Base-by-base conservation (phyloP, 2,888 invertebrate genomes). In the Stenoptilia bipunctidactyla region DNA sequence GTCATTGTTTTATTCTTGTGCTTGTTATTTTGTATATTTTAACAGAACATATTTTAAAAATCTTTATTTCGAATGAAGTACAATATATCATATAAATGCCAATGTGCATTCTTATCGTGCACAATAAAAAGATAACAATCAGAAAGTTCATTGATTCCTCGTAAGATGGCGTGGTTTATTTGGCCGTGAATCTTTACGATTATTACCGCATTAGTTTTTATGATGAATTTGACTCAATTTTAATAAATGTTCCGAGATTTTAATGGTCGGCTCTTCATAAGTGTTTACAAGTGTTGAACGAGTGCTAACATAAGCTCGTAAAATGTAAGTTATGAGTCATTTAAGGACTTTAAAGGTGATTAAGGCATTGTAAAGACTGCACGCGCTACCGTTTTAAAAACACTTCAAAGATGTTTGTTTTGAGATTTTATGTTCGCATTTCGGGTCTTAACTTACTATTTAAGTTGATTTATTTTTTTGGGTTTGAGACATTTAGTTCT, bases 81-180 rank as follows among this genome's bases (percentile, higher is more conserved):
- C n/a, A n/a, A n/a, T n/a, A n/a, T n/a, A n/a, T n/a, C n/a, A n/a
- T n/a, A n/a, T n/a, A n/a, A n/a, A n/a, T n/a, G n/a, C n/a, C n/a
- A n/a, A n/a, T n/a, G n/a, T n/a, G n/a, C n/a, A n/a, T n/a, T n/a
- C n/a, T n/a, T n/a, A n/a, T n/a, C n/a, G n/a, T n/a, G n/a, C n/a
- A n/a, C n/a, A n/a, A n/a, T n/a, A n/a, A n/a, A n/a, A n/a, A 2
- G 13, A 30, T 12, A 30, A 6, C 3, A 30, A 30, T 10, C 13
- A 12, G 30, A 30, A 30, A 30, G 30, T 30, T 30, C 30, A 12
- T 12, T 30, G 30, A 30, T 12, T 20, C 8, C 8, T 50, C 62
- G 61, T 51, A 66, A 77, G 77, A 76, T 69, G 77, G 73, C 73
- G 72, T 68, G 71, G 72, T 75, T 72, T 69, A 70, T 57, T 63